A percentile compares a stretch with the other conserved stretches of the same genome.
Conservation (phyloP, 64 coral and sea anemone genomes). For the Pocillopora damicornis region DNA sequence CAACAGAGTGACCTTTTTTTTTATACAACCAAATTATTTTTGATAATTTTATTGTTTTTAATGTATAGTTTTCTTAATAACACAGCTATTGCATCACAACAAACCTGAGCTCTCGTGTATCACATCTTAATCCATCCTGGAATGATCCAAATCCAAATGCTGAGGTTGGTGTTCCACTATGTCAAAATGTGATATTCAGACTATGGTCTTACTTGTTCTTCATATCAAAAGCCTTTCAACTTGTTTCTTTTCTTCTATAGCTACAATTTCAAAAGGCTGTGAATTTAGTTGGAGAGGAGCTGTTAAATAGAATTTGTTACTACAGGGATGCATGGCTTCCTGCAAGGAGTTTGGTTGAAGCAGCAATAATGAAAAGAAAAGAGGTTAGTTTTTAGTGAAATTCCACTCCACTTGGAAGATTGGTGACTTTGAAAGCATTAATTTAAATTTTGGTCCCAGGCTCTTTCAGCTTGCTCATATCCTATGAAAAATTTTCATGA, state of each 20-base stretch:
- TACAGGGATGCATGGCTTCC: slow-evolving; percentile 87
- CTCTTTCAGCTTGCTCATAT: too few species aligned
- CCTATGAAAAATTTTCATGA: too few species aligned
- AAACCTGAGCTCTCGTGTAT: slow-evolving; percentile 83
- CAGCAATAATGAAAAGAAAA: slow-evolving; percentile 70
- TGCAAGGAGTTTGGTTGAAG: slow-evolving; percentile 77
- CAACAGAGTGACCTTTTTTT: background rate
- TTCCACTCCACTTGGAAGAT: background rate
- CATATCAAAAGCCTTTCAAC: too few species aligned
- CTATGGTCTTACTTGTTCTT: background rate
- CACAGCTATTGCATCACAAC: slow-evolving; percentile 83
- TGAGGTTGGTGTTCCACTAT: slow-evolving; percentile 38
- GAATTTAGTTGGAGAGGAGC: slow-evolving; percentile 78
- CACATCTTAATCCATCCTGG: slow-evolving; percentile 86
- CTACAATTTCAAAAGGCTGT: slow-evolving; percentile 86
- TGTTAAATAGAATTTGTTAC: slow-evolving; percentile 75
- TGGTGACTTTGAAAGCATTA: background rate
- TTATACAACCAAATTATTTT: too few species aligned
- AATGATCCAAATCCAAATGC: slow-evolving; percentile 75
- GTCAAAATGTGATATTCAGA: background rate
- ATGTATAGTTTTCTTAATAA: background rate
- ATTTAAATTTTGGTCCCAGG: background rate
- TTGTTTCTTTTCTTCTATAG: slow-evolving; percentile 31
- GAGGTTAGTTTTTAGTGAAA: slow-evolving; percentile 37
- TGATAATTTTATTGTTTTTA: background rate